These are phyloP conservation scores for Sebastes steindachneri DNA, from an alignment of 2,797 vertebrate species.

Conservation along the genomic window DNA sequence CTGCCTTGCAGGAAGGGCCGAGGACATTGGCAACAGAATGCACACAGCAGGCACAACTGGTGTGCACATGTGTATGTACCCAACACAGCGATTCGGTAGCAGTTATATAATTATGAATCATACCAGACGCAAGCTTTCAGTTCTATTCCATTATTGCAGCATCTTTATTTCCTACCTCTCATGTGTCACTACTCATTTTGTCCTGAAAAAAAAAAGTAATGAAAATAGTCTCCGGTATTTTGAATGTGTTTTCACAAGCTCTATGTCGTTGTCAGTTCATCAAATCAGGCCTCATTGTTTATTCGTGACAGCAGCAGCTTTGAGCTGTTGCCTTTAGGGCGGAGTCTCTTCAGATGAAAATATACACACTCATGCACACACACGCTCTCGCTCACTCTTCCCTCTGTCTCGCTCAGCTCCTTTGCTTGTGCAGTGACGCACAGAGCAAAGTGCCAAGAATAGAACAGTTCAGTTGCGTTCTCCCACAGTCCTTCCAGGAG, in stretches of 20 bases:
- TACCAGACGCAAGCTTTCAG: constrained; percentile 21
- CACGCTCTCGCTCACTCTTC: constrained; percentile 7
- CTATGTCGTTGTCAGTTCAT: constrained; percentile 56
- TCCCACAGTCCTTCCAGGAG: constrained; percentile 56
- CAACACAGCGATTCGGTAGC: constrained; percentile 36
- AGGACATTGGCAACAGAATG: constrained; percentile 53
- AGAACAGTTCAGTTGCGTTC: constrained; percentile 66
- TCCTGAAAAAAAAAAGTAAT: constrained; percentile 30
- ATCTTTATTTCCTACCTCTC: constrained; percentile 42
- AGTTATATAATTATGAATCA: constrained; percentile 71
- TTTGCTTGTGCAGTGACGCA: constrained; percentile 69
- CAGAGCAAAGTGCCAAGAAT: constrained; percentile 68
- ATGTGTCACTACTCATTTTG: constrained; percentile 32
- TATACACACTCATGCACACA: constrained; percentile 33
- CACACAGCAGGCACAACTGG: constrained; percentile 38
- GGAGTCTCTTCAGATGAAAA: constrained; percentile 56
- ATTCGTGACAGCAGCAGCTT: constrained; percentile 69
- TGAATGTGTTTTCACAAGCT: constrained; percentile 18
- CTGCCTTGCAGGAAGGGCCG: constrained; percentile 54
- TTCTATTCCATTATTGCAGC: constrained; percentile 36
- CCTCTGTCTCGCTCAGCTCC: constrained; percentile 52
- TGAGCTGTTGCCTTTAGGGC: constrained; percentile 62
- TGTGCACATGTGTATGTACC: constrained; percentile 52
- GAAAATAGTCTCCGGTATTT: constrained; percentile 32
- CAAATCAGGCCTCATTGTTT: constrained; percentile 64